phyloP scores from a whole-genome alignment of 1,140 invertebrate species.

The Caenorhabditis brenneri region DNA sequence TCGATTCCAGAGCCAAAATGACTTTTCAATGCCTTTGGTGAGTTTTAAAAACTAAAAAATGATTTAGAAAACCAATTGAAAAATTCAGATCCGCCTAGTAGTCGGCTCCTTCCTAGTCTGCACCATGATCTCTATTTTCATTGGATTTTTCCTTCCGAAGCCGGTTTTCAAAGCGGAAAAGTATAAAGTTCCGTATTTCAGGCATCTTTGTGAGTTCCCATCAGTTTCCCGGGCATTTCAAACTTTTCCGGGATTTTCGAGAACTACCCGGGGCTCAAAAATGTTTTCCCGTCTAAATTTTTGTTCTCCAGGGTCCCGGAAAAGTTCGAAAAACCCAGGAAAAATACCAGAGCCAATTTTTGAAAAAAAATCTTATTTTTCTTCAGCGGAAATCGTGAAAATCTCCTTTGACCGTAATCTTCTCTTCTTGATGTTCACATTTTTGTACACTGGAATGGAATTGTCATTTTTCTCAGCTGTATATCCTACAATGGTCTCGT shows the following conservation, averaged over 20 bases:
- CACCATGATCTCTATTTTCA: neutral
- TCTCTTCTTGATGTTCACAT: neutral
- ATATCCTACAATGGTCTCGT: slow-evolving; percentile 12
- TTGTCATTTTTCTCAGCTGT: neutral
- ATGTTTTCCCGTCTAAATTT: no score
- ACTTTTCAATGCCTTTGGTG: slow-evolving; percentile 21
- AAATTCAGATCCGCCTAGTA: neutral
- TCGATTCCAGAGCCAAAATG: neutral
- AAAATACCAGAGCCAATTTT: no score
- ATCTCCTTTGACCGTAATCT: neutral
- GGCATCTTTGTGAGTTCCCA: slow-evolving; percentile 17
- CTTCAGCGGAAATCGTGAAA: slow-evolving; percentile 13
- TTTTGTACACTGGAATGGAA: slow-evolving; percentile 25
- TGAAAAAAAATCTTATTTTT: neutral
- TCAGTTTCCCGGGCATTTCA: no score
- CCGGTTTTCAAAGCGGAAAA: neutral
- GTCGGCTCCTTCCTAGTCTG: neutral
- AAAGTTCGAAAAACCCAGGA: no score
- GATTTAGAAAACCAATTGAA: neutral
- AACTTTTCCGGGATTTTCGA: no score
- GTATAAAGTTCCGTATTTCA: slow-evolving; percentile 2
- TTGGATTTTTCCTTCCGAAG: neutral
- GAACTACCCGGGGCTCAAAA: no score
- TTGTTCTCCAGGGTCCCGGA: no score
- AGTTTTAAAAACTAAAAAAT: no score